phyloP scores from a whole-genome alignment of 2,113 vertebrate species.

The Rhabdomys dilectus region DNA sequence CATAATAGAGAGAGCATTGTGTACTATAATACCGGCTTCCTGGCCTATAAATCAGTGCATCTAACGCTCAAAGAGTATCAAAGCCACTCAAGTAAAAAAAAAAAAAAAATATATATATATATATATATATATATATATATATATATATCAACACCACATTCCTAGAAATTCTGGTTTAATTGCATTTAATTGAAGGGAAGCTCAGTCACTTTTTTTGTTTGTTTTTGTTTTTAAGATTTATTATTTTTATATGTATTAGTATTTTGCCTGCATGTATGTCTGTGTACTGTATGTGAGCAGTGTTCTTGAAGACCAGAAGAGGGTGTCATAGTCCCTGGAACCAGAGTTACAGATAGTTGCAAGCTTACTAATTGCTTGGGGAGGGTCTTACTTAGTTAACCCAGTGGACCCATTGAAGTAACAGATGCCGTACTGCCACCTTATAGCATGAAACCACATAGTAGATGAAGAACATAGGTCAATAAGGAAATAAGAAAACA shows the following conservation, averaged over 20 bases:
- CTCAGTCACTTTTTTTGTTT: background rate
- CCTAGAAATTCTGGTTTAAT: slow-evolving; percentile 72
- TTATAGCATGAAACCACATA: background rate
- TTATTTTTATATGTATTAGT: background rate
- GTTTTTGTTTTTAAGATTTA: background rate
- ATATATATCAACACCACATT: slow-evolving; percentile 22
- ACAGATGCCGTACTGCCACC: slow-evolving; percentile 23
- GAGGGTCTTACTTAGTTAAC: background rate
- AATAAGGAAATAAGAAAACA: slow-evolving; percentile 66
- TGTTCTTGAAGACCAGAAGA: background rate
- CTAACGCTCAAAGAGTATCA: slow-evolving; percentile 56
- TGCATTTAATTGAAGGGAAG: slow-evolving; percentile 64
- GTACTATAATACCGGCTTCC: background rate
- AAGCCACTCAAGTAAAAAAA: slow-evolving; percentile 50
- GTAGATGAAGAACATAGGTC: slow-evolving; percentile 17
- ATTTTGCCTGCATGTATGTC: background rate
- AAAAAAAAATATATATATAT: background rate
- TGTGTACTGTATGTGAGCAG: background rate
- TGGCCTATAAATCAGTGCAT: slow-evolving; percentile 59
- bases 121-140: background rate
- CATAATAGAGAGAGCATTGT: background rate
- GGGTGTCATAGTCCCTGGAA: background rate
- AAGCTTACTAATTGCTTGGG: background rate
- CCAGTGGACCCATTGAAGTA: background rate
- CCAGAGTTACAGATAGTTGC: background rate